Evolutionary conservation across 2,113 vertebrate genomes (phyloP), one percentile per base, ranked within the genome.

Genomic region (Dolichotis patagonum): DNA sequence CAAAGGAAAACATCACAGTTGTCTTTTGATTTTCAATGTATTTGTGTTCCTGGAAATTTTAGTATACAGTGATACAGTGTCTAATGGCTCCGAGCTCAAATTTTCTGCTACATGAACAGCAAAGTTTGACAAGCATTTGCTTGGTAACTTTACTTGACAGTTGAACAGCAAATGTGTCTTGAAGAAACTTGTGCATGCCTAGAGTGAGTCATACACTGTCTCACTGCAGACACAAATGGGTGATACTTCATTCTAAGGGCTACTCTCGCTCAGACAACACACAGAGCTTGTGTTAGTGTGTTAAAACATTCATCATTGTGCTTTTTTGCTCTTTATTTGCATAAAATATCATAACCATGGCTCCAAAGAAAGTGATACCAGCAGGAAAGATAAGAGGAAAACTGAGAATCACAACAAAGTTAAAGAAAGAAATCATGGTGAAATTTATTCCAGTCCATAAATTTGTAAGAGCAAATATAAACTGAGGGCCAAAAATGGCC

Each of bases 21-120:
- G 35, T 81, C 49, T 75, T 91, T 93, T 30, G 35, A 60, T 67
- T 93, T 88, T 75, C 13, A 38, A 32, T 46, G 9, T 62, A 58
- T 8, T 93, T 67, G 35, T 17, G 24, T 95, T 88, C n/a, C 67
- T 88, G 32, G n/a, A 69, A 97, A 96, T 80, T 41, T 88, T 26
- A 84, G 38, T 75, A 80, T 80, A 77, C 13, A 75, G 19, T 71
- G 67, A 4, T 38, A 71, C n/a, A 46, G 73, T 77, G 41, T 13
- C 12, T 4, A 46, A 77, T 28, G 41, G 13, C 73, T 77, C 41
- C 73, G 30, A 10, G 5, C 26, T 77, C 26, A 7, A 46, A 43
- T 20, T 77, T 28, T 77, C 24, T 30, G 38, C 16, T 77, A 77
- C 24, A 13, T 28, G 24, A 43, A 77, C 2, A 30, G 41, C 73